Evolutionary conservation across 2,888 invertebrate species (phyloP), one percentile per base, ranked within the genome.

Genomic region (Perizoma flavofasciatum): DNA sequence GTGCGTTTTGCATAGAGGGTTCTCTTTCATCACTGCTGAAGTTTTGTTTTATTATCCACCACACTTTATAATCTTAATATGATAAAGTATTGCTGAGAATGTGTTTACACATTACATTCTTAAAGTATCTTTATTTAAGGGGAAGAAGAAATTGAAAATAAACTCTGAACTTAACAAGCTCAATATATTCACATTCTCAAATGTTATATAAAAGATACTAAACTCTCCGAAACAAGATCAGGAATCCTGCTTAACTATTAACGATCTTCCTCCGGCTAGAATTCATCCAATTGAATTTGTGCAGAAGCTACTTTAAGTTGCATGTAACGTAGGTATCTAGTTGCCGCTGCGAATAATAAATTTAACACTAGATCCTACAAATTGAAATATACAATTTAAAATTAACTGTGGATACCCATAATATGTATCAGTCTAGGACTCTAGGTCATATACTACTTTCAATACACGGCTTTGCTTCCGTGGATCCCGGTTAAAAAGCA

Each of bases 211-310:
- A 22, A 22, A 22, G 22, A 58, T 53, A 53, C 37, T 32, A 37
- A 52, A 44, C 39, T 45, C 35, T n/a, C 8, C 5, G 55, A 47
- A 54, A 50, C 39, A 46, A 51, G 57, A 48, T 43, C 54, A 59
- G 50, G 50, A 48, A 50, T 55, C 49, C 34, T 33, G 49, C 45
- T 61, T 41, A 56, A 49, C 41, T 62, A 47, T 54, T 54, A 58
- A 54, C 57, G 46, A 57, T 50, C 52, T 53, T 46, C 49, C 56
- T 35, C 44, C 33, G 44, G 47, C 55, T 49, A 49, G 56, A 45
- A 53, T 53, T 56, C 56, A 41, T 49, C 35, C 46, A 61, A 61
- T 53, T 61, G 56, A 61, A 57, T 61, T 57, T 53, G 39, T 48
- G 35, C 52, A n/a, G 45, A 10, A 57, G 49, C 56, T 49, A 43